Evolutionary conservation across 2,888 invertebrate genomes (phyloP).

Genomic region (Bombylius discolor): DNA sequence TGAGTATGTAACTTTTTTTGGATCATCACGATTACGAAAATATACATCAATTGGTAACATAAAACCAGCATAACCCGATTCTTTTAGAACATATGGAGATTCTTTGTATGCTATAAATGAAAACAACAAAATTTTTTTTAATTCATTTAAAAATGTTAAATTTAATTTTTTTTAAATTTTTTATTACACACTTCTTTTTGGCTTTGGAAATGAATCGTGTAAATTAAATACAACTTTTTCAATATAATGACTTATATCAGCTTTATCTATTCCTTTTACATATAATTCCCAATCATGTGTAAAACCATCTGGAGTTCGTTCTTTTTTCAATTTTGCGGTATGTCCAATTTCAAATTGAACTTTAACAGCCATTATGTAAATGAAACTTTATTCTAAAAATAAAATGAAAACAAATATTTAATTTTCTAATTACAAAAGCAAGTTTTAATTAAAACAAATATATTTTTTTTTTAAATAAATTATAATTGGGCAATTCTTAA

Average conservation of each 20-base stretch:
- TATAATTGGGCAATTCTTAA: too few species aligned
- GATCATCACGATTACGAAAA: conserved; percentile 78
- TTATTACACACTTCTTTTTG: conserved; percentile 61
- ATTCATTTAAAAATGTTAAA: neutral
- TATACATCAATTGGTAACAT: conserved; percentile 79
- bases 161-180: conserved; percentile 14
- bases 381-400: neutral
- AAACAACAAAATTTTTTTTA: neutral
- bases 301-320: conserved; percentile 76
- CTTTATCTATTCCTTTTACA: conserved; percentile 76
- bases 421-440: too few species aligned
- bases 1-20: conserved; percentile 65
- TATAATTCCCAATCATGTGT: conserved; percentile 97
- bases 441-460: too few species aligned
- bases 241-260: conserved; percentile 79
- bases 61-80: conserved; percentile 95
- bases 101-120: conserved; percentile 67
- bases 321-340: conserved; percentile 65
- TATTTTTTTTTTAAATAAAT: too few species aligned
- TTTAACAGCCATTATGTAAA: conserved; percentile 46
- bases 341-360: conserved; percentile 90
- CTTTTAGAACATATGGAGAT: conserved; percentile 78
- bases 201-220: conserved; percentile 85
- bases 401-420: neutral
- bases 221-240: conserved; percentile 85